phyloP scores from a whole-genome alignment of 2,888 invertebrate species.

The Leucoma salicis region DNA sequence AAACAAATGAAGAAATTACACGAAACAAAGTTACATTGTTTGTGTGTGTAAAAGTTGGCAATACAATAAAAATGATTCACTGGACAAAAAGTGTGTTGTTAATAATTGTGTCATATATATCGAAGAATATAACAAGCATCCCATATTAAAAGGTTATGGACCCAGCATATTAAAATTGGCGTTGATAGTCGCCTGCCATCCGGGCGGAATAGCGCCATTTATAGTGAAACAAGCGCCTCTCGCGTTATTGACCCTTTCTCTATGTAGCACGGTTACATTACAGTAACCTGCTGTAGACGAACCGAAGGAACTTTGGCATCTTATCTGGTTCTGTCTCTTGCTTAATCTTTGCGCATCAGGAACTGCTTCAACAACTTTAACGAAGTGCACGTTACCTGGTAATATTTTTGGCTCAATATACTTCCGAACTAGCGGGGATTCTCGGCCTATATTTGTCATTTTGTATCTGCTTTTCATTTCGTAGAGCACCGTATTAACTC shows the following conservation, averaged over 20 bases:
- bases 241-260: constrained; percentile 1
- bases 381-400: neutral
- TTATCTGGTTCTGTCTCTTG: constrained; percentile 2
- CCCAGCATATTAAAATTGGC: neutral
- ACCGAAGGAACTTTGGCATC: constrained; percentile 7
- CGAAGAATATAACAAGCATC: too few relatives aligned
- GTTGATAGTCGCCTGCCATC: constrained; percentile 1
- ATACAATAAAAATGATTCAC: too few relatives aligned
- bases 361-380: constrained; percentile 2
- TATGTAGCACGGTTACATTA: constrained; percentile 1
- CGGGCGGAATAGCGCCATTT: constrained; percentile 1
- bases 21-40: too few relatives aligned
- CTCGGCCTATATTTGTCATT: neutral
- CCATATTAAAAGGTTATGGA: too few relatives aligned
- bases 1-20: too few relatives aligned
- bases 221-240: constrained; percentile 1
- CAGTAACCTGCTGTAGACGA: neutral
- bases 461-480: constrained; percentile 1
- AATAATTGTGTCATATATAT: too few relatives aligned
- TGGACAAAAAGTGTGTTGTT: too few relatives aligned
- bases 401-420: neutral
- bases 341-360: constrained; percentile 1
- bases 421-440: neutral
- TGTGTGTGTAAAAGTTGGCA: too few relatives aligned
- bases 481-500: constrained; percentile 13